Base-by-base conservation (phyloP, 1,140 invertebrate genomes). In the Chelonus insularis region DNA sequence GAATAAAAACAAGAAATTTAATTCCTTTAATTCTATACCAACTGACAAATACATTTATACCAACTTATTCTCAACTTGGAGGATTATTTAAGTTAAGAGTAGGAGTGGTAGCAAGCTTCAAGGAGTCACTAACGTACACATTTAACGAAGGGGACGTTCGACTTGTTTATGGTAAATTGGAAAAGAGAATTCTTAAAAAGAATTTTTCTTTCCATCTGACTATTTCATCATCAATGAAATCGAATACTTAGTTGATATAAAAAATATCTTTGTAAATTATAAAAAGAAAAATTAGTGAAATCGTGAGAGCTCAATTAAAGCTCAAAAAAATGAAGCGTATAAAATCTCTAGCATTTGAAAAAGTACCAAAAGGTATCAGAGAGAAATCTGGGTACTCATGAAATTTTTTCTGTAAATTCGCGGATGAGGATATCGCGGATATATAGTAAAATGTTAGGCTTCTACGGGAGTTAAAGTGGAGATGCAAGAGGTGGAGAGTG, bases 101-200 rank as follows among this genome's bases (percentile, higher is more conserved):
- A 14, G 11, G 9, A 52, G 55, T 29, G 45, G 16, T 48, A 60
- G 52, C 52, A 57, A 68, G 60, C 64, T 68, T 61, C 66, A 57
- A 72, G 71, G 62, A 72, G 77, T 76, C 74, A 73, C 75, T 68
- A 63, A 57, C 65, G 66, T 62, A 55, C 48, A 51, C 64, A 66
- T 68, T 77, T 80, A 80, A 79, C 78, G 77, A 80, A 29, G 76
- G 71, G 66, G 71, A 66, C 57, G 70, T 67, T 62, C 68, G 69
- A 76, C 77, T 79, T 81, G 77, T 81, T 81, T 81, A 81, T 79
- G 77, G 79, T 74, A 79, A 81, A 81, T 79, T 81, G 77, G 77
- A 77, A 79, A 78, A 76, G 75, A 75, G 79, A 79, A 81, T 81
- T 79, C 76, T 72, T 72, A 74, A 70, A 8, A 39, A 16, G 12